Conservation (phyloP, 2,797 vertebrate species). For the Amazonetta brasiliensis region DNA sequence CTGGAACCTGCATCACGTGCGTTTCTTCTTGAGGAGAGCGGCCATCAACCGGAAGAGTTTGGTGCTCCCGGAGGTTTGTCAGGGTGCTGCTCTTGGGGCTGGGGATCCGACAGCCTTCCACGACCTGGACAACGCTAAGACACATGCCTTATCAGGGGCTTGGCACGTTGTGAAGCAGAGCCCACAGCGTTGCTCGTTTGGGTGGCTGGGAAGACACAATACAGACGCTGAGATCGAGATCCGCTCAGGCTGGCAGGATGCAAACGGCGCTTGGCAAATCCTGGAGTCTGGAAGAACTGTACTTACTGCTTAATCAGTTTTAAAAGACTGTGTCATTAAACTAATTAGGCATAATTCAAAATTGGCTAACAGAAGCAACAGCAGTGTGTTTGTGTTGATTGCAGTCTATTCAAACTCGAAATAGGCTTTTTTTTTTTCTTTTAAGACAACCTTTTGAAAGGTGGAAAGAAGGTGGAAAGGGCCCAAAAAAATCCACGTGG, state of each 20-base stretch:
- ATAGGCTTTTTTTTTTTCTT: neutral
- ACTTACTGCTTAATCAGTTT: neutral
- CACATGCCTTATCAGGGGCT: neutral
- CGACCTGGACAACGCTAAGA: neutral
- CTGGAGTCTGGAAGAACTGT: neutral
- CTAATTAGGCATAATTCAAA: conserved; percentile 51
- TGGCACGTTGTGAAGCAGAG: neutral
- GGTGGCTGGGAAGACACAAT: neutral
- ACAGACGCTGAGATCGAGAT: neutral
- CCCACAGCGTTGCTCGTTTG: neutral
- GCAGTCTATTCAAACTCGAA: neutral
- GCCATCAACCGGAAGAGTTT: neutral
- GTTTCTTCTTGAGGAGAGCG: neutral
- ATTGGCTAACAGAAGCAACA: neutral
- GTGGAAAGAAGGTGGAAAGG: neutral
- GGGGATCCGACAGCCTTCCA: neutral
- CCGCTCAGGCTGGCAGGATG: neutral
- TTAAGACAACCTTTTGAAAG: neutral
- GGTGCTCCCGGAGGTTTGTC: neutral
- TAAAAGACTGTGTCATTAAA: conserved; percentile 8
- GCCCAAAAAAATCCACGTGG: neutral
- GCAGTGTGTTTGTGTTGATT: neutral
- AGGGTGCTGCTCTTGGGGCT: conserved; percentile 19
- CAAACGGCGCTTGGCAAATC: neutral
- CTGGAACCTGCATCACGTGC: neutral